Percentiles rank a stretch among this genome's conserved stretches.
Evolutionary conservation across 2,113 vertebrate genomes (phyloP).

Genomic region (Tetrao urogallus): DNA sequence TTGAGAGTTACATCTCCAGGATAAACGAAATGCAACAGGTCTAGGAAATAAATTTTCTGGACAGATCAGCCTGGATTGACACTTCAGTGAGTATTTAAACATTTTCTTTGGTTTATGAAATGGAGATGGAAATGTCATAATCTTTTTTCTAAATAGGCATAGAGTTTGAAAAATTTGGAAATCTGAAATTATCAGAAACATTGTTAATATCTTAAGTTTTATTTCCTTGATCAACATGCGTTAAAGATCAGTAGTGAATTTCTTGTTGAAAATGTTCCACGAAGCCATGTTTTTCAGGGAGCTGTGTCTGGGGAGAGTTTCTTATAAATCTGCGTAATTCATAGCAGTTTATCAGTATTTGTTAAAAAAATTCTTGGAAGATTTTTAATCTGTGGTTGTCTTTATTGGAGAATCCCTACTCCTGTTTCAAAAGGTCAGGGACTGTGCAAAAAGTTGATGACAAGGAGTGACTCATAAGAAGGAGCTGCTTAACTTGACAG

Average conservation of each 20-base stretch:
- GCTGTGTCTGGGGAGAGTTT: not conserved
- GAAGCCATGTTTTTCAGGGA: not conserved
- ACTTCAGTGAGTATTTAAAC: not conserved
- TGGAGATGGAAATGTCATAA: not conserved
- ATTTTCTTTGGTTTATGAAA: not conserved
- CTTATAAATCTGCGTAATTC: not conserved
- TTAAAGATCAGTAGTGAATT: constrained; percentile 13
- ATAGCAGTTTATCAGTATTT: not conserved
- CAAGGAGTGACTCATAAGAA: not conserved
- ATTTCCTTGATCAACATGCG: not conserved
- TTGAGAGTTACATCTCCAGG: not conserved
- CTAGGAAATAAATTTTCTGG: constrained; percentile 1
- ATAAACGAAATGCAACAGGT: not conserved
- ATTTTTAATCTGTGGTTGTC: not conserved
- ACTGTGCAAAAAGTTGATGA: not conserved
- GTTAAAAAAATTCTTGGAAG: not conserved
- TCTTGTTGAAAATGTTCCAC: not conserved
- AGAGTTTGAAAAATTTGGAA: constrained; percentile 26
- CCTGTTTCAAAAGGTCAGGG: not conserved
- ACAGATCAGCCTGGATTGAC: not conserved
- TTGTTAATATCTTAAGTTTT: constrained; percentile 9
- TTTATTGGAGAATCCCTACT: not conserved
- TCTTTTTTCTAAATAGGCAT: not conserved
- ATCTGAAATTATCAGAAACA: not conserved
- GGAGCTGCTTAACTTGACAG: not conserved